Evolutionary conservation across 2,888 invertebrate species (phyloP), one percentile per base, ranked within the genome.

Genomic region (Megamerina dolium): DNA sequence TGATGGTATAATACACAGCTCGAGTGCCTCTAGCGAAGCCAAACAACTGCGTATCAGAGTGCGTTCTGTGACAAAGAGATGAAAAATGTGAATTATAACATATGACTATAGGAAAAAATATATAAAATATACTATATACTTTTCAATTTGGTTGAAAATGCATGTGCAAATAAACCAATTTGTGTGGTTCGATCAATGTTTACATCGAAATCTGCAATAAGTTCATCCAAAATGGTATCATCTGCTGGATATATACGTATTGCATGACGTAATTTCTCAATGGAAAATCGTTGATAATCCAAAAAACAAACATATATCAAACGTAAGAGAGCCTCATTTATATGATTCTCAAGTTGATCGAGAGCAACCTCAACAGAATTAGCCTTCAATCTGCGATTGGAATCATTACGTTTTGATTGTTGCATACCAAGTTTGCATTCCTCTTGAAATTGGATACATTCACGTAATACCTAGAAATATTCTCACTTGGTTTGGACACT

Each of bases 131-230:
- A 16, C 6, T n/a, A 36, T 46, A 39, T 37, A 68, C 67, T 54
- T 54, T 64, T 64, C 0, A 60, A 37, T 45, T 56, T 64, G 1
- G 64, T 58, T 0, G 66, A 60, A 47, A 66, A 67, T 0, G 63
- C 58, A 37, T 66, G 63, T 0, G 69, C 68, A 56, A 70, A 70
- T 14, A 66, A 52, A 1, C 71, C 71, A 38, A 71, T 68, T 50
- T 70, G 71, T 2, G 64, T 63, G 12, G 64, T 60, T 3, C 70
- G 60, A 54, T 71, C 71, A 3, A 69, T 50, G 43, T 70, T 68
- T 1, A 68, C 63, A 59, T 71, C 71, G 44, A 71, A 71, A 46
- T 69, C 67, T 2, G 69, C 68, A 42, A 70, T 66, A 3, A 59
- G 49, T 23, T 63, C 64, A 50, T 71, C 70, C 0, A 61, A 51